These are phyloP conservation scores for Hephaestus fuliginosus DNA, from an alignment of 2,797 vertebrate species.

Conservation along the genomic window DNA sequence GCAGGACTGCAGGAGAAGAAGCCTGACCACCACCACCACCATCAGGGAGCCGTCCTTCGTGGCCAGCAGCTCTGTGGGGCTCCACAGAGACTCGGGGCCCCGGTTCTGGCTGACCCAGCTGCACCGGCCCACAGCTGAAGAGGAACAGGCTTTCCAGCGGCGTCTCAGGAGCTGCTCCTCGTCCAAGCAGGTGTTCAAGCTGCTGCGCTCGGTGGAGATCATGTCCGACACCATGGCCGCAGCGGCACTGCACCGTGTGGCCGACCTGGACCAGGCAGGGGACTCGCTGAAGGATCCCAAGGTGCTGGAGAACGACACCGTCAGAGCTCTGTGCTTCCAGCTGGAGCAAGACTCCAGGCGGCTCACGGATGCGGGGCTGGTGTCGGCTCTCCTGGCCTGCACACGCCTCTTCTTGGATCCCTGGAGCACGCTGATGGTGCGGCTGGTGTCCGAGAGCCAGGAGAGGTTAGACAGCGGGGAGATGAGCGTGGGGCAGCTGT, in stretches of 20 bases:
- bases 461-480: constrained; percentile 80
- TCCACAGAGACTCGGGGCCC: constrained; percentile 69
- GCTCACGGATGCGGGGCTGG: constrained; percentile 85
- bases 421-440: constrained; percentile 84
- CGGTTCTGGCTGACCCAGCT: constrained; percentile 66
- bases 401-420: constrained; percentile 87
- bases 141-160: constrained; percentile 78
- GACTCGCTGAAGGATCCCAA: constrained; percentile 71
- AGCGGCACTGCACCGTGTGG: constrained; percentile 87
- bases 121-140: constrained; percentile 68
- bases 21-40: constrained; percentile 74
- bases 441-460: constrained; percentile 88
- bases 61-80: constrained; percentile 67
- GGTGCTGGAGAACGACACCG: constrained; percentile 80
- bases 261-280: constrained; percentile 85
- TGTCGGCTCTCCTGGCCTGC: constrained; percentile 88
- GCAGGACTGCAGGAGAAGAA: constrained; percentile 31
- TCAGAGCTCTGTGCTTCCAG: constrained; percentile 87
- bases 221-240: constrained; percentile 87
- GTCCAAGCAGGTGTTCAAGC: constrained; percentile 84
- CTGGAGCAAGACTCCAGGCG: constrained; percentile 84
- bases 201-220: constrained; percentile 78
- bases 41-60: constrained; percentile 73
- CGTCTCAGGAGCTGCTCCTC: constrained; percentile 79
- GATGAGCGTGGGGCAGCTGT: constrained; percentile 84